phyloP scores from a whole-genome alignment of 2,797 vertebrate genomes.

The Oreortyx pictus region DNA sequence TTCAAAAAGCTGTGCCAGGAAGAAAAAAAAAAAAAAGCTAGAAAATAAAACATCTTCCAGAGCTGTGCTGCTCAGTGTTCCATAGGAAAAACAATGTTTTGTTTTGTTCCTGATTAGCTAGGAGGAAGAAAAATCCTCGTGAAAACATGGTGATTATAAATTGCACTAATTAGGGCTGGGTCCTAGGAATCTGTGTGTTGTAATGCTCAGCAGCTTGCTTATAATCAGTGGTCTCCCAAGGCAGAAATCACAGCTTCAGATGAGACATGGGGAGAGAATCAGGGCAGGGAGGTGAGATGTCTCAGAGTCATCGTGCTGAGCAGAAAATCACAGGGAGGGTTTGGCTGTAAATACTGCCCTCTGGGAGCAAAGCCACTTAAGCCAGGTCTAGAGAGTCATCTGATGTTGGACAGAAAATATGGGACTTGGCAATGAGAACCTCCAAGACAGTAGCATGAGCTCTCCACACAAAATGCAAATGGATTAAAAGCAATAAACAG shows the following conservation, averaged over 20 bases:
- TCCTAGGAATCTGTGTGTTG: neutral
- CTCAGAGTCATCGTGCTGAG: accelerated
- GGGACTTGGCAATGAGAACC: neutral
- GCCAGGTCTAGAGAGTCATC: neutral
- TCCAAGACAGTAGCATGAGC: accelerated
- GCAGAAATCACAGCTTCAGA: neutral
- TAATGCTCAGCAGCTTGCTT: neutral
- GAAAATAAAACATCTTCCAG: neutral
- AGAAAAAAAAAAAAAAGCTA: neutral
- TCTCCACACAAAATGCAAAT: accelerated
- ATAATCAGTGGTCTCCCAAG: neutral
- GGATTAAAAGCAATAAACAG: neutral
- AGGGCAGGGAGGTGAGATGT: accelerated
- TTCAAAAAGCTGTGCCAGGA: neutral
- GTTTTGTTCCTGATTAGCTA: neutral
- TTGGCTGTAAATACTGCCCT: neutral
- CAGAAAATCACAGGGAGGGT: neutral
- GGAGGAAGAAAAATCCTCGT: neutral
- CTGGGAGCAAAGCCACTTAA: neutral
- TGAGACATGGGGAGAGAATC: neutral
- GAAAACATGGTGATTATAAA: neutral
- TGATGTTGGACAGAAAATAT: neutral
- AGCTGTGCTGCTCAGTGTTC: neutral
- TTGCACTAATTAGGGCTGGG: neutral
- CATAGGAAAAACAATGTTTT: neutral